Evolutionary conservation across 2,113 vertebrate genomes (phyloP), one percentile per base, ranked within the genome.

Genomic region (Hyperopisus bebe): DNA sequence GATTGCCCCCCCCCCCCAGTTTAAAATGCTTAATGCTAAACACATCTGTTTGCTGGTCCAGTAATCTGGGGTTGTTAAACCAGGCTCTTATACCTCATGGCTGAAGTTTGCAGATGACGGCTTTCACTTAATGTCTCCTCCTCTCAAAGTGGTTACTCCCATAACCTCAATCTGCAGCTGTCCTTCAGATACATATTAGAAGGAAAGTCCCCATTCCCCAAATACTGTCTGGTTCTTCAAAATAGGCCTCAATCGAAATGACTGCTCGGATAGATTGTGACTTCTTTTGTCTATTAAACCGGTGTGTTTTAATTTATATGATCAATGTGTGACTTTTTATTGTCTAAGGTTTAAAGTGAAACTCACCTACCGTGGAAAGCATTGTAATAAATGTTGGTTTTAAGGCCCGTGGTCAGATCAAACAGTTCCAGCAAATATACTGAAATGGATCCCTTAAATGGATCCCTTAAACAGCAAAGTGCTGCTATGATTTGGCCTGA

Each of bases 91-190:
- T 50, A 15, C 48, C 0, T 50, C 48, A 50, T 15, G 48, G 48
- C 48, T 13, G 48, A 50, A 50, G 3, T 15, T n/a, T 66, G 58
- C 58, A 66, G 58, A n/a, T 66, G 58, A 8, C 2, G 7, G 82
- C 83, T 92, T 88, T 77, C 87, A 83, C 86, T 90, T 92, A 91
- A 90, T 92, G 92, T 87, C 88, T 24, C 42, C 50, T 88, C 87
- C 89, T 50, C 53, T 92, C 13, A 92, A 92, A 15, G 13, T 50
- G 13, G 48, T 50, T 15, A 50, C 11, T 50, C 13, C 48, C 89
- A 89, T 90, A 91, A 91, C 58, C 58, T 66, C 19, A n/a, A 66
- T 66, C 10, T 70, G 62, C 62, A 31, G 62, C 62, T 70, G 9
- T 11, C 66, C n/a, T n/a, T 74, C 66, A 74, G 66, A 15, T 35